Percentiles rank a stretch among this genome's conserved stretches.
These are phyloP conservation scores for Hycleus phaleratus DNA, from an alignment of 1,140 invertebrate genomes.

Conservation along the genomic window DNA sequence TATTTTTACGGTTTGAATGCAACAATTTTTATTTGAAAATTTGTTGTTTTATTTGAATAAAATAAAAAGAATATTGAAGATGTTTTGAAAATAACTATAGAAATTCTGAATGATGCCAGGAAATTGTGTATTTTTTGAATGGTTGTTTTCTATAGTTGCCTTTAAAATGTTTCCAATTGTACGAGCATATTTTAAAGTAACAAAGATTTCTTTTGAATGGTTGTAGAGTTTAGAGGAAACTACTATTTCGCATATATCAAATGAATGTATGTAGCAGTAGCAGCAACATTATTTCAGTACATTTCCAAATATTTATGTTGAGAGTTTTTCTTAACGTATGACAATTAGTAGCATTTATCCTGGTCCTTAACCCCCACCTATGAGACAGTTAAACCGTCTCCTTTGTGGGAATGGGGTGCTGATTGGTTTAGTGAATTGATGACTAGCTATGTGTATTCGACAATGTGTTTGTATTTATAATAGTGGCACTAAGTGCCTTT, in stretches of 20 bases:
- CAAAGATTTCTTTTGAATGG: constrained; percentile 21
- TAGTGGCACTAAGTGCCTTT: constrained; percentile 35
- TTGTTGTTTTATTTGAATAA: too few species aligned
- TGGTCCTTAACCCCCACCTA: too few species aligned
- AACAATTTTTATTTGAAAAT: too few species aligned
- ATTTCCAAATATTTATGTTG: constrained; percentile 11
- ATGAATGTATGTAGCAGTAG: not conserved
- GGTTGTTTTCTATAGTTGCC: constrained; percentile 15
- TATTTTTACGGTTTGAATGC: not conserved
- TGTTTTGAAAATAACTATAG: too few species aligned
- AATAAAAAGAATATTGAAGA: too few species aligned
- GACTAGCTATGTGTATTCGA: constrained; percentile 6
- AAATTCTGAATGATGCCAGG: too few species aligned
- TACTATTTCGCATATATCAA: constrained; percentile 23
- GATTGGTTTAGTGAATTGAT: constrained; percentile 11
- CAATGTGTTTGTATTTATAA: constrained; percentile 34
- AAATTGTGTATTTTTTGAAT: not conserved
- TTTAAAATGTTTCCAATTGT: constrained; percentile 23
- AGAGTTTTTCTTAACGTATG: not conserved
- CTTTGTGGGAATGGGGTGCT: not conserved
- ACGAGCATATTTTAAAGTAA: constrained; percentile 23
- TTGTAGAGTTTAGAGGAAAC: constrained; percentile 15
- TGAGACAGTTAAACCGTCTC: too few species aligned
- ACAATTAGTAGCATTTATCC: not conserved
- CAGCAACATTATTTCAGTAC: not conserved